Percentiles rank a stretch among this genome's conserved stretches.
These are phyloP conservation scores for Hormaphis cornu DNA, from an alignment of 1,140 invertebrate genomes.

Conservation along the genomic window DNA sequence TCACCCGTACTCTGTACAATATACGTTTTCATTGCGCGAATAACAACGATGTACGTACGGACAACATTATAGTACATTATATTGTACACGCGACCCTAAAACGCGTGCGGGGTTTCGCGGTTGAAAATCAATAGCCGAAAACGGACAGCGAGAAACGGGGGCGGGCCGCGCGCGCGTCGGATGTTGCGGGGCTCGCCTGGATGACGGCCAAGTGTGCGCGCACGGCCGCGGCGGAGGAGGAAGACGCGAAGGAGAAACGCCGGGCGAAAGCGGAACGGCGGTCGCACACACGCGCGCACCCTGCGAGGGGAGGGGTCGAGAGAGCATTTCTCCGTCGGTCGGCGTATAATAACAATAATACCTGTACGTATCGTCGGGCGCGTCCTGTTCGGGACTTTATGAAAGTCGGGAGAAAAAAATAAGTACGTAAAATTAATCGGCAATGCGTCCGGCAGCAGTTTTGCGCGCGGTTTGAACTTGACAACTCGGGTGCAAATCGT, in stretches of 20 bases:
- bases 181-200: not conserved
- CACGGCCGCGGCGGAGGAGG: not conserved
- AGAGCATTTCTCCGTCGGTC: not conserved
- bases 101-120: not conserved
- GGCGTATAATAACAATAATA: not conserved
- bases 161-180: not conserved
- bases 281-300: not conserved
- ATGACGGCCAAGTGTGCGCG: conserved; percentile 10
- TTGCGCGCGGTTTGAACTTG: too few relatives aligned
- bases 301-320: not conserved
- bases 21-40: too few relatives aligned
- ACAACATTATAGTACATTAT: too few relatives aligned
- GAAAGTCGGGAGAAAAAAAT: too few relatives aligned
- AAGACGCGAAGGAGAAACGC: not conserved
- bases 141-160: not conserved
- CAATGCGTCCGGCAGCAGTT: too few relatives aligned
- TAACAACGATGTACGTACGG: too few relatives aligned
- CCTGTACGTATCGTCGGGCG: too few relatives aligned
- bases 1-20: too few relatives aligned
- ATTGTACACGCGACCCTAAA: too few relatives aligned
- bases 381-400: too few relatives aligned
- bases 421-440: too few relatives aligned
- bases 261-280: conserved; percentile 1
- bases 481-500: too few relatives aligned
- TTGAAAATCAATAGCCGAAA: conserved; percentile 21